A percentile compares a stretch with the other conserved stretches of the same genome.
Evolutionary conservation across 2,113 vertebrate species (phyloP).

Genomic region (Ploceus nigricollis): DNA sequence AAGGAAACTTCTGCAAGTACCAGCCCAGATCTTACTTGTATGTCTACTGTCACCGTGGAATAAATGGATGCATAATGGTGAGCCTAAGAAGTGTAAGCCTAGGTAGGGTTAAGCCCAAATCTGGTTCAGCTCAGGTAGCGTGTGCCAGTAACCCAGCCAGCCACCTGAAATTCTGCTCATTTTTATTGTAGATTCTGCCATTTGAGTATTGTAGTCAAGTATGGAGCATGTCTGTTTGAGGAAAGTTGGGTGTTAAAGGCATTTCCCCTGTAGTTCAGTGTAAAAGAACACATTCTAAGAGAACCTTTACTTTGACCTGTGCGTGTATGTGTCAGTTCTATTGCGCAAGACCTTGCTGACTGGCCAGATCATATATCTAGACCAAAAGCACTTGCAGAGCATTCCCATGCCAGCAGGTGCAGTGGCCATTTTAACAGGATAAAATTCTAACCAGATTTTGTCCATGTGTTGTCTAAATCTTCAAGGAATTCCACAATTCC

Average conservation of each 20-base stretch:
- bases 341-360: slow-evolving; percentile 5
- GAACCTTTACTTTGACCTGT: background rate
- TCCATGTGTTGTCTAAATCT: background rate
- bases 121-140: background rate
- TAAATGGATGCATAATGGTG: background rate
- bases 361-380: background rate
- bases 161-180: background rate
- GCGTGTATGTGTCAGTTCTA: background rate
- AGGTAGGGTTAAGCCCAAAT: background rate
- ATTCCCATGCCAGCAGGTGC: background rate
- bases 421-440: slow-evolving; percentile 10
- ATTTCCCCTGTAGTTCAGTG: background rate
- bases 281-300: background rate
- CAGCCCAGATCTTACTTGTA: background rate
- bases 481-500: background rate
- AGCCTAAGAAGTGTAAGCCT: background rate
- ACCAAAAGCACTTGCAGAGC: background rate
- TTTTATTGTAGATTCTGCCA: background rate
- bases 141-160: background rate
- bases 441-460: background rate
- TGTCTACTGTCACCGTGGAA: background rate
- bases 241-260: background rate
- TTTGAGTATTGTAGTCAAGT: background rate
- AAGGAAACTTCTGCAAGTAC: background rate
- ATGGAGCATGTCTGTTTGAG: background rate